These are phyloP conservation scores for Caloenas nicobarica DNA, from an alignment of 2,113 vertebrate species.

Conservation along the genomic window DNA sequence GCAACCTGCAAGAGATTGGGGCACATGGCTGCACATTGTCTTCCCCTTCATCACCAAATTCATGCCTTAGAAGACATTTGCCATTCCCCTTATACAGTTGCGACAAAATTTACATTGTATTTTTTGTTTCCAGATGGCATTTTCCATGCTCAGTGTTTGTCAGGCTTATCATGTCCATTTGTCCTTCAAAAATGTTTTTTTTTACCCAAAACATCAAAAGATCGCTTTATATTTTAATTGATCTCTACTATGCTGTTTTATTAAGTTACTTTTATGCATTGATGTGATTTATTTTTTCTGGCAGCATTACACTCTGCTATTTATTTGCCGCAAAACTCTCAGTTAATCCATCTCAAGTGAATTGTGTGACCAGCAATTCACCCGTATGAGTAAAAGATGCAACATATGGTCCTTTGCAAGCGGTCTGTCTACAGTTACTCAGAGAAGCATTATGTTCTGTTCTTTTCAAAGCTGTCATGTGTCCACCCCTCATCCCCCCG, in stretches of 20 bases:
- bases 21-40: background rate
- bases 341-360: background rate
- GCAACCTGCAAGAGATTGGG: background rate
- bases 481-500: background rate
- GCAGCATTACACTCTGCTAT: background rate
- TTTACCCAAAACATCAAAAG: background rate
- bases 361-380: background rate
- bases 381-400: background rate
- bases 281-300: background rate
- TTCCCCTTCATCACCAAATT: background rate
- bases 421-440: background rate
- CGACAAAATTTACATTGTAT: background rate
- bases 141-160: background rate
- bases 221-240: background rate
- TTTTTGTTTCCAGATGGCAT: background rate
- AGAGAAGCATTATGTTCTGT: background rate
- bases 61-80: background rate
- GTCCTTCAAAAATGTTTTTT: background rate
- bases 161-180: conserved; percentile 5
- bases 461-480: background rate
- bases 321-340: background rate
- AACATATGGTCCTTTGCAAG: background rate
- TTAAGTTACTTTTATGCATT: background rate
- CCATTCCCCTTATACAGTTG: background rate
- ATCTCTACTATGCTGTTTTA: background rate